A percentile compares a stretch with the other conserved stretches of the same genome.
Conservation (phyloP, 1,140 invertebrate genomes). For the Platorchestia sp. region DNA sequence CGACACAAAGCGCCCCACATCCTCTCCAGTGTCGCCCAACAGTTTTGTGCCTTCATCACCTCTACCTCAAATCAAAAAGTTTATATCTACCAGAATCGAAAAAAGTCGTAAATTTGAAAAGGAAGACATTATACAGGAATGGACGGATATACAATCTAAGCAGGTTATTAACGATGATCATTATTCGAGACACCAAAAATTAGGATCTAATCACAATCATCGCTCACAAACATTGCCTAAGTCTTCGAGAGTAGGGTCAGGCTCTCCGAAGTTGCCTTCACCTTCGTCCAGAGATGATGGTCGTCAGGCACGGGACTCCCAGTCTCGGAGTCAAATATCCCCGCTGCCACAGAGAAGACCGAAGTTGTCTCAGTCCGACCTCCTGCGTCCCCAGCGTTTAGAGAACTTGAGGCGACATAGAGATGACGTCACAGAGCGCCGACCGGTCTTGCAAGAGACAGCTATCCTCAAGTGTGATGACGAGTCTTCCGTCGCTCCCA, state of each 20-base stretch:
- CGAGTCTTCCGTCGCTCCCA: not conserved
- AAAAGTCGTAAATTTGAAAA: conserved; percentile 28
- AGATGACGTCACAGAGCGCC: conserved; percentile 46
- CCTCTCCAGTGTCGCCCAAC: conserved; percentile 16
- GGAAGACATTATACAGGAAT: not conserved
- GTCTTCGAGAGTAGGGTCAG: not conserved
- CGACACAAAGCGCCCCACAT: not conserved
- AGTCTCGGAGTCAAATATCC: not conserved
- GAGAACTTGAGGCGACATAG: conserved; percentile 8
- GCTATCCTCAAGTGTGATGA: conserved; percentile 25
- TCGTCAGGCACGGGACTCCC: not conserved
- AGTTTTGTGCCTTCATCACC: conserved; percentile 41
- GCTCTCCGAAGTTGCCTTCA: not conserved
- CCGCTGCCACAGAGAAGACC: not conserved
- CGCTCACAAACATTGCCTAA: not conserved
- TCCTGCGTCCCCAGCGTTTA: conserved; percentile 3
- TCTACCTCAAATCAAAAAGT: conserved; percentile 33
- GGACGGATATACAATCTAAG: not conserved
- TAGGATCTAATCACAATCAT: not conserved
- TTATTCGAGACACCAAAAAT: conserved; percentile 10
- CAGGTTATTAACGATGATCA: not conserved
- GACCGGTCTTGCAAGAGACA: conserved; percentile 24
- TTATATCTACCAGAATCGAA: not conserved
- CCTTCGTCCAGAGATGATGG: not conserved
- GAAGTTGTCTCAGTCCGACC: not conserved